A percentile compares a stretch with the other conserved stretches of the same genome.
Evolutionary conservation across 2,888 invertebrate species (phyloP).

Genomic region (Phengaris arion): DNA sequence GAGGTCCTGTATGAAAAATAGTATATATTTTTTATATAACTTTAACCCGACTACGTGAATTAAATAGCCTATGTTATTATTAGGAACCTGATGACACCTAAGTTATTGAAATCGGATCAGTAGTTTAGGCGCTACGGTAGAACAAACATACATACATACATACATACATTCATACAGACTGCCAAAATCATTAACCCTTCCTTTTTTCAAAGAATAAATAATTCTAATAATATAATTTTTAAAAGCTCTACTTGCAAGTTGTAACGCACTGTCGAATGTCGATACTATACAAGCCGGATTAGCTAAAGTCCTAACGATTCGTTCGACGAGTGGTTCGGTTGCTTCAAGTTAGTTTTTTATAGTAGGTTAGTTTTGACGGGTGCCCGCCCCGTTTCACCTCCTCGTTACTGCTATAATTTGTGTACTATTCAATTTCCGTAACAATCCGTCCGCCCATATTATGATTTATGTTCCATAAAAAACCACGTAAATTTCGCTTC

Average conservation of each 20-base stretch:
- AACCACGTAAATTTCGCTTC: background rate
- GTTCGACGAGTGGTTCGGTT: background rate
- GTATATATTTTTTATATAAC: no score
- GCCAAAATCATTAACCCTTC: no score
- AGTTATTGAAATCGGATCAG: no score
- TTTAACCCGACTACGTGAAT: no score
- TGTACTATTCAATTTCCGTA: conserved; percentile 52
- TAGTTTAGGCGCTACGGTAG: no score
- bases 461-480: conserved; percentile 42
- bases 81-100: no score
- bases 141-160: no score
- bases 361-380: conserved; percentile 5
- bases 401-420: conserved; percentile 56
- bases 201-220: no score
- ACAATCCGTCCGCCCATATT: conserved; percentile 51
- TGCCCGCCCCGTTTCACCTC: conserved; percentile 57
- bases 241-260: background rate
- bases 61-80: no score
- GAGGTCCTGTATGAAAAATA: no score
- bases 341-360: background rate
- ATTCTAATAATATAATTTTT: no score
- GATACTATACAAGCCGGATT: background rate
- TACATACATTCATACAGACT: no score
- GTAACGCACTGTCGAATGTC: background rate
- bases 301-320: background rate